phyloP scores from a whole-genome alignment of 2,888 invertebrate genomes.

The Diarsia brunnea region DNA sequence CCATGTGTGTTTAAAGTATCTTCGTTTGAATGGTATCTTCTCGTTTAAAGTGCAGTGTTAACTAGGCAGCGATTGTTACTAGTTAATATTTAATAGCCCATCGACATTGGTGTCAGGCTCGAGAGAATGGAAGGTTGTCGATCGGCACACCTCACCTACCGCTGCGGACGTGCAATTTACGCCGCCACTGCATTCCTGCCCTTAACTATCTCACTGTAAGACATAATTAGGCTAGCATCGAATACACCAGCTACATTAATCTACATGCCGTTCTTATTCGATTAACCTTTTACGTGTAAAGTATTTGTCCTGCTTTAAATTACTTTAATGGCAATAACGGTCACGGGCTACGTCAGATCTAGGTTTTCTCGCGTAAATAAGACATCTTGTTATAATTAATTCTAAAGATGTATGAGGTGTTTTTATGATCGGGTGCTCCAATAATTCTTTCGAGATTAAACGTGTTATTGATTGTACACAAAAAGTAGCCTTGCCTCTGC shows the following conservation, averaged over 20 bases:
- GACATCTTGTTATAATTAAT: constrained; percentile 45
- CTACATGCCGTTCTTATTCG: constrained; percentile 67
- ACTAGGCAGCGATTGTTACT: constrained; percentile 75
- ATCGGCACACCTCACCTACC: constrained; percentile 83
- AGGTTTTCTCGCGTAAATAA: constrained; percentile 38
- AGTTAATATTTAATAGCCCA: constrained; percentile 84
- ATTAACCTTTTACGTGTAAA: constrained; percentile 72
- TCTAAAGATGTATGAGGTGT: constrained; percentile 19
- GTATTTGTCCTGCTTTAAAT: constrained; percentile 68
- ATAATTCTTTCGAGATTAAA: constrained; percentile 49
- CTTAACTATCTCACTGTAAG: constrained; percentile 77
- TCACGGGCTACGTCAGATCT: constrained; percentile 12
- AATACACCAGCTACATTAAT: constrained; percentile 69
- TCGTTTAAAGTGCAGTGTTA: constrained; percentile 61
- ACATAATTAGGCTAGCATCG: constrained; percentile 76
- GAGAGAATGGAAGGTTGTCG: constrained; percentile 88
- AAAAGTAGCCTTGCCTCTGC: constrained; percentile 75
- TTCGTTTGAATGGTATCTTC: constrained; percentile 60
- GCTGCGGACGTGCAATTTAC: constrained; percentile 82
- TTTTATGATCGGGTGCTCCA: constrained; percentile 33
- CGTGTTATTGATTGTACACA: constrained; percentile 63
- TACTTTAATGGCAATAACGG: constrained; percentile 60
- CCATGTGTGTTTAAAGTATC: constrained; percentile 50
- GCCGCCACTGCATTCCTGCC: constrained; percentile 79
- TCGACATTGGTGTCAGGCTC: constrained; percentile 84